phyloP scores from a whole-genome alignment of 1,140 invertebrate species.

The Saccostrea glomerata region DNA sequence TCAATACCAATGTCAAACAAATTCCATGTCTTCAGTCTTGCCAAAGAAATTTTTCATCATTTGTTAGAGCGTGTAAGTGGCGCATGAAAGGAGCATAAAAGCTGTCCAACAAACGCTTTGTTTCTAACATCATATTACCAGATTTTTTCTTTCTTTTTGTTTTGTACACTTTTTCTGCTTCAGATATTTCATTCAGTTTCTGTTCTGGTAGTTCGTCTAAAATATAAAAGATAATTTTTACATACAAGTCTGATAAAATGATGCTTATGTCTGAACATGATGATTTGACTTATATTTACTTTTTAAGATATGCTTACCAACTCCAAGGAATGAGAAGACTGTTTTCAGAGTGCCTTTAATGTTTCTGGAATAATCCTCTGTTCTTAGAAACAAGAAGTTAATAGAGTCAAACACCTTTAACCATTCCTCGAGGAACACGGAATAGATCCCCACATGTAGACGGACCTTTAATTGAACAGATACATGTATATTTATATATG shows the following conservation, averaged over 20 bases:
- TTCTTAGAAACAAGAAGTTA: slow-evolving; percentile 84
- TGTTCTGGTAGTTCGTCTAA: slow-evolving; percentile 52
- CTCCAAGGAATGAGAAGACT: slow-evolving; percentile 83
- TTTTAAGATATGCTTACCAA: slow-evolving; percentile 80
- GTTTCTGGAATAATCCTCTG: slow-evolving; percentile 90
- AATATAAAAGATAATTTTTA: too few species aligned
- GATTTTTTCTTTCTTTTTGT: slow-evolving; percentile 53
- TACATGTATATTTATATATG: background rate
- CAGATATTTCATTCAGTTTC: slow-evolving; percentile 51
- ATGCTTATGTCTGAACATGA: background rate
- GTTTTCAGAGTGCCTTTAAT: slow-evolving; percentile 90
- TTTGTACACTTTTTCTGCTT: slow-evolving; percentile 52
- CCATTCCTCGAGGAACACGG: slow-evolving; percentile 67
- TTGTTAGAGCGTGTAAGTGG: slow-evolving; percentile 58
- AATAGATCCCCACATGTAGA: slow-evolving; percentile 64
- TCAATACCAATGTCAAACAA: too few species aligned
- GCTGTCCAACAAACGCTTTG: slow-evolving; percentile 52
- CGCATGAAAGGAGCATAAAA: slow-evolving; percentile 61
- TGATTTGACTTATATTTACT: background rate
- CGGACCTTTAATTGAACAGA: slow-evolving; percentile 55
- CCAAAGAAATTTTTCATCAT: slow-evolving; percentile 60
- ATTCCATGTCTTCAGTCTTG: background rate
- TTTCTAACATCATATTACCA: slow-evolving; percentile 54
- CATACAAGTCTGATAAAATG: background rate
- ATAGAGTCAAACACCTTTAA: slow-evolving; percentile 65